These are phyloP conservation scores for Amaurobius ferox DNA, from an alignment of 2,888 invertebrate genomes.

Conservation along the genomic window DNA sequence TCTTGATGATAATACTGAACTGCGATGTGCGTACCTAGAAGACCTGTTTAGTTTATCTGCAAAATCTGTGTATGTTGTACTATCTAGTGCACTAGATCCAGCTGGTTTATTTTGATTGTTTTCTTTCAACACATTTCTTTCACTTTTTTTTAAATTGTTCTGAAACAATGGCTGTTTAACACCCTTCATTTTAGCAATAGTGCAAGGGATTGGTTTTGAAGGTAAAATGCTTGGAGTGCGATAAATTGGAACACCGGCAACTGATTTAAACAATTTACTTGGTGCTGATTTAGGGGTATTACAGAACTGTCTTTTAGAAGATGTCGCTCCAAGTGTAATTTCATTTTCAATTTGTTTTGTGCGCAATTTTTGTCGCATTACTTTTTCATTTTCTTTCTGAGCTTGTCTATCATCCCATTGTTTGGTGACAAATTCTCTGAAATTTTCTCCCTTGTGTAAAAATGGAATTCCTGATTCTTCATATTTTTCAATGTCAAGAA, in stretches of 20 bases:
- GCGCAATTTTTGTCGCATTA: constrained; percentile 24
- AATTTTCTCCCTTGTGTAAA: constrained; percentile 42
- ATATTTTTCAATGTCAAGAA: constrained; percentile 39
- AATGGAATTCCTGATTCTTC: constrained; percentile 46
- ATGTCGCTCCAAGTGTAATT: neutral
- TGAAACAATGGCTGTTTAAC: neutral
- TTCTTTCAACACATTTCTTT: constrained; percentile 22
- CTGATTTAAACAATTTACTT: constrained; percentile 49
- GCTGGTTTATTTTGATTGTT: constrained; percentile 9
- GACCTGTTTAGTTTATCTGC: constrained; percentile 37
- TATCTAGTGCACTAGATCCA: neutral
- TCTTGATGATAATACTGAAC: constrained; percentile 36
- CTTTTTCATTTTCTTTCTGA: constrained; percentile 67
- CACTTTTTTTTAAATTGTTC: neutral
- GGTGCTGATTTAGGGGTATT: constrained; percentile 45
- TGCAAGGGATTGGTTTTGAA: neutral
- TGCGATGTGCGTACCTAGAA: constrained; percentile 23
- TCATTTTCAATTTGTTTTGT: constrained; percentile 8
- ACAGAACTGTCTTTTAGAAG: constrained; percentile 19
- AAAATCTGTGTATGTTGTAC: constrained; percentile 56
- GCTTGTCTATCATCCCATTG: constrained; percentile 43
- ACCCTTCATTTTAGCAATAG: neutral
- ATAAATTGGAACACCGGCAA: constrained; percentile 12
- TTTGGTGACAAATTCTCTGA: constrained; percentile 22
- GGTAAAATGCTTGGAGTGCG: constrained; percentile 13